Base-by-base conservation (phyloP, 23 tunicate genomes). In the Pegea sp. region DNA sequence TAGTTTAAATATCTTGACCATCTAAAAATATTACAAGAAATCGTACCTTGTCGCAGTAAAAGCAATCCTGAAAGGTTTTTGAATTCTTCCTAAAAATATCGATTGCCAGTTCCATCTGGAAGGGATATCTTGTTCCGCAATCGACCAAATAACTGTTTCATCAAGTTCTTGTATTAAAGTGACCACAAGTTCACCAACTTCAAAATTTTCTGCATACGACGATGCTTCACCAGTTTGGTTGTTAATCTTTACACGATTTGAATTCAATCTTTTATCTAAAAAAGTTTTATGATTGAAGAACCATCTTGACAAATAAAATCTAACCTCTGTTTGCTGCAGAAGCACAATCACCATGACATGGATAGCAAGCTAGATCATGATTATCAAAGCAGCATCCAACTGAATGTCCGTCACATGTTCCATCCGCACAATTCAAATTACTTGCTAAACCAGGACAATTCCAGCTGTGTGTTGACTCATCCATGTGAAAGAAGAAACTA, bases 401-500 rank as follows among this genome's bases (percentile, higher is more conserved):
- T 28, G 34, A 34, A 21, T 62, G 58, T 8, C 95, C 95, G 5
- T 74, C 49, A 49, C 95, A 84, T 2, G 53, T 34, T 22, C 95
- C 95, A 59, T 84, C 95, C 24, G 25, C 63, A 52, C 95, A 84
- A 52, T 84, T 78, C 1, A 69, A 67, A 44, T 74, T 78, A 7
- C 64, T 57, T 5, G 60, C 76, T 29, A 72, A 52, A 1, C 95
- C 95, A 19, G 95, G 95, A 58, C 95, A 84, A 28, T 73, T 74
- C 84, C 86, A 84, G 18, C 95, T 77, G 28, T 63, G 57, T 27
- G 59, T 33, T 8, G 49, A 18, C 22, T 84, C 86, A 4, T 63
- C 34, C 95, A 84, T 84, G 76, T 84, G 71, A 67, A 59, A 84
- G 59, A 48, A 74, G 60, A 84, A 84, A 29, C 95, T n/a, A n/a